Evolutionary conservation across 37 sponge, comb jelly and placozoan species (phyloP).

Genomic region (Corticium candelabrum): DNA sequence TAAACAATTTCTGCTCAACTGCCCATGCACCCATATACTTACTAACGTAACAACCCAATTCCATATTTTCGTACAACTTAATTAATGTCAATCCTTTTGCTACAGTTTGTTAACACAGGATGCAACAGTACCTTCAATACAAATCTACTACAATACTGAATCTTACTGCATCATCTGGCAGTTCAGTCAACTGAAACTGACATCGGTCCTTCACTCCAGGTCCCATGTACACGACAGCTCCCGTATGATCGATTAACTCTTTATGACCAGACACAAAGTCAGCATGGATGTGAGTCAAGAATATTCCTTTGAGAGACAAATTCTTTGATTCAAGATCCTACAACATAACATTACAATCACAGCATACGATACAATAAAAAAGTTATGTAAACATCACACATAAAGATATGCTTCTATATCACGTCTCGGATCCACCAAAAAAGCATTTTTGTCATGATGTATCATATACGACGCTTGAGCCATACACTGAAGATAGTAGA

Average conservation of each 20-base stretch:
- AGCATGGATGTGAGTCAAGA: conserved; percentile 77
- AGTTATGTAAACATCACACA: conserved; percentile 11
- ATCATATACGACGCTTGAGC: conserved; percentile 85
- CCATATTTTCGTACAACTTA: too few species aligned
- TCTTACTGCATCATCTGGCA: conserved; percentile 50
- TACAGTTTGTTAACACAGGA: too few species aligned
- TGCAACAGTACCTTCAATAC: too few species aligned
- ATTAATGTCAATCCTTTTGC: too few species aligned
- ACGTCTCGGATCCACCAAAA: conserved; percentile 78
- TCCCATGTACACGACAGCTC: conserved; percentile 65
- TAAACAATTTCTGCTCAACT: conserved; percentile 1
- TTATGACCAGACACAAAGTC: conserved; percentile 89
- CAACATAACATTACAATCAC: neutral
- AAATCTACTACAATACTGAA: too few species aligned
- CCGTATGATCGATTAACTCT: conserved; percentile 45
- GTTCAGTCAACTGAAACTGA: conserved; percentile 50
- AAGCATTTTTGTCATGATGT: conserved; percentile 47
- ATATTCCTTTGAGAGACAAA: conserved; percentile 7
- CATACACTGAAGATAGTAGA: conserved; percentile 84
- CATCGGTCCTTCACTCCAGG: conserved; percentile 46
- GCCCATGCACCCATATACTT: neutral
- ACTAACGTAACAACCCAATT: too few species aligned
- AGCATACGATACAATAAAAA: too few species aligned
- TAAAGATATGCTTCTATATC: conserved; percentile 68
- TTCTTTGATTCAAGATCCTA: neutral